A percentile compares a stretch with the other conserved stretches of the same genome.
phyloP scores from a whole-genome alignment of 2,797 vertebrate species.

The Tiaroga cobitis region DNA sequence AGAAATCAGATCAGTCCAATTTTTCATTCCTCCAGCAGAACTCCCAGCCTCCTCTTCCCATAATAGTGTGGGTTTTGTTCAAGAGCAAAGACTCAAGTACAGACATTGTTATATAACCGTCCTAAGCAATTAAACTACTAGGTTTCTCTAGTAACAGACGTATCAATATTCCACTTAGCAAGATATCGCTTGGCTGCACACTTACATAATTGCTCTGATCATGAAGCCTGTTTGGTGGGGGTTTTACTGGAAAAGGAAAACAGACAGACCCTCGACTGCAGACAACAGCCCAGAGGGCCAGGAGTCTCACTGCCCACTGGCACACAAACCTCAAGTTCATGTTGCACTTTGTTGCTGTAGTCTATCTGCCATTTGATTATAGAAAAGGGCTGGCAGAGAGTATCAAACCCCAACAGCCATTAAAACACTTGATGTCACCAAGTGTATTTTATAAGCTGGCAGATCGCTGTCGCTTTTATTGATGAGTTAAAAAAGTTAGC shows the following conservation, averaged over 20 bases:
- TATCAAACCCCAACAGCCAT: not conserved
- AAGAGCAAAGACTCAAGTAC: slow-evolving; percentile 30
- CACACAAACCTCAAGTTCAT: slow-evolving; percentile 25
- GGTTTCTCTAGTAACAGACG: slow-evolving; percentile 36
- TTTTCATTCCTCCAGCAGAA: slow-evolving; percentile 12
- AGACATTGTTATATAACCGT: slow-evolving; percentile 37
- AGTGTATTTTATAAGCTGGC: not conserved
- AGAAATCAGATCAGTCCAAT: not conserved
- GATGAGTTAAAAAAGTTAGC: too few relatives aligned
- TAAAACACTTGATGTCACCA: not conserved
- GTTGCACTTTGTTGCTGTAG: not conserved
- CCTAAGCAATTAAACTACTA: slow-evolving; percentile 42
- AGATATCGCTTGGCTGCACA: slow-evolving; percentile 36
- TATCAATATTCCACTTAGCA: slow-evolving; percentile 42
- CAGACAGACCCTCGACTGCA: slow-evolving; percentile 17
- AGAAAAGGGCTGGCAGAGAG: not conserved
- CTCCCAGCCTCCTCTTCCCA: slow-evolving; percentile 7
- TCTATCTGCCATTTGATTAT: not conserved
- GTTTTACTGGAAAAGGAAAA: not conserved
- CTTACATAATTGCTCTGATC: slow-evolving; percentile 40
- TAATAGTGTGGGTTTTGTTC: slow-evolving; percentile 31
- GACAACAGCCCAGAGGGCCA: slow-evolving; percentile 29
- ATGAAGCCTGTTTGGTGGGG: not conserved
- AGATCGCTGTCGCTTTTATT: not conserved
- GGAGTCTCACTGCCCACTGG: not conserved